Base-by-base conservation (phyloP, 2,113 vertebrate species). In the Thymallus thymallus region DNA sequence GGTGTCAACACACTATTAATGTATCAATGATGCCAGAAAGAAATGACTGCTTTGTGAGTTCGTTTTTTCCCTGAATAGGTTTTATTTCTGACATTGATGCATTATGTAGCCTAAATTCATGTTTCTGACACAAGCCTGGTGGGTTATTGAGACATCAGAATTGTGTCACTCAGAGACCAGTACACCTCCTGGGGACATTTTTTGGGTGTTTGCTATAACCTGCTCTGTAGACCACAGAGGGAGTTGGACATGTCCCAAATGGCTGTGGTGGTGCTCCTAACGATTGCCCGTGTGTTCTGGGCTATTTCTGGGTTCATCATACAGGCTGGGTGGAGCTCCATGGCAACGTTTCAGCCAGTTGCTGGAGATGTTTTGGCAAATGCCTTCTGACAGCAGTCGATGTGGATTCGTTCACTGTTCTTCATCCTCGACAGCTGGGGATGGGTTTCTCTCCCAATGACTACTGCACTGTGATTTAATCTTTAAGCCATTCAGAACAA, bases 331-430 rank as follows among this genome's bases (percentile, higher is more conserved):
- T 35, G 45, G 62, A 62, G 18, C 41, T 2, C 35, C 23, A 32
- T 78, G 75, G 61, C 32, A 32, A 61, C 35, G 61, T 1, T 46
- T 56, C 10, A 46, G 29, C 22, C 78, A 46, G 55, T 48, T 76
- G 58, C 68, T 22, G 18, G 76, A 76, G 68, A 74, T 76, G 62
- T 73, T 83, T 85, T 55, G 73, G 68, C 74, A 83, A 84, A 80
- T 77, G 20, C 51, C 69, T 60, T 16, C 67, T 71, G 68, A 45
- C 72, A 71, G 64, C 69, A 26, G 66, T 71, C 70, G 68, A 69
- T 75, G 78, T 78, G 66, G 72, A 80, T 87, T 88, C 90, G 86
- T 91, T 86, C 72, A 72, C 79, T 85, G 79, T 73, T 79, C 76
- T 66, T 74, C 23, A 58, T 45, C 69, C 69, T 72, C 3, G 24